These are phyloP conservation scores for Noturus placidus DNA, from an alignment of 2,113 vertebrate species.

Conservation along the genomic window DNA sequence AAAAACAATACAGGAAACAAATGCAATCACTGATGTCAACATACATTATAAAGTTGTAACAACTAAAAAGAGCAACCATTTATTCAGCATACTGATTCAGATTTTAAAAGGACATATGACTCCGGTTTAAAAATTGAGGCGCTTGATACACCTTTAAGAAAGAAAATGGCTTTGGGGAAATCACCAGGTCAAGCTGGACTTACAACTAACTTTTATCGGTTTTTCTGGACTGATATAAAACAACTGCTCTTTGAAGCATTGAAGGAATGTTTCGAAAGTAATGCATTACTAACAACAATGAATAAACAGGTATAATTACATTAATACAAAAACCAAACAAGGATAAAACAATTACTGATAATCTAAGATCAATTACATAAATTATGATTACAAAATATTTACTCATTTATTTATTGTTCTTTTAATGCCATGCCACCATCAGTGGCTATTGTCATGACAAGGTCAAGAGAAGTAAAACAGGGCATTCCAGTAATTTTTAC, in stretches of 20 bases:
- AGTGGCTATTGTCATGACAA: no score
- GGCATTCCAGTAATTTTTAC: no score
- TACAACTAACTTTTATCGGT: neutral
- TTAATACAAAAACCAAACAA: constrained; percentile 18
- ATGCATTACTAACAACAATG: neutral
- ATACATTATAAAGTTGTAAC: no score
- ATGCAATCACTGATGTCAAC: no score
- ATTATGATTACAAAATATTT: neutral
- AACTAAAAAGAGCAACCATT: neutral
- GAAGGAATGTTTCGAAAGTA: neutral
- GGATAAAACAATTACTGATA: neutral
- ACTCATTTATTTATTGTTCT: neutral
- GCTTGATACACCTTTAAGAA: neutral
- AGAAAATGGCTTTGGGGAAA: neutral
- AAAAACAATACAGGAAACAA: no score
- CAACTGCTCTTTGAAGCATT: neutral
- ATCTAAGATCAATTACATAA: neutral
- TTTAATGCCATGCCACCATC: no score
- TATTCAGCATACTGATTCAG: neutral
- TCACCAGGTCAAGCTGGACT: neutral
- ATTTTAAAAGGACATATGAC: neutral
- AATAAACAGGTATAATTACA: constrained; percentile 1
- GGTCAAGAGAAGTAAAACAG: no score
- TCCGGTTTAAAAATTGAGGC: neutral
- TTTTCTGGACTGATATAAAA: neutral